Evolutionary conservation across 2,888 invertebrate genomes (phyloP).

Genomic region (Incurvaria masculella): DNA sequence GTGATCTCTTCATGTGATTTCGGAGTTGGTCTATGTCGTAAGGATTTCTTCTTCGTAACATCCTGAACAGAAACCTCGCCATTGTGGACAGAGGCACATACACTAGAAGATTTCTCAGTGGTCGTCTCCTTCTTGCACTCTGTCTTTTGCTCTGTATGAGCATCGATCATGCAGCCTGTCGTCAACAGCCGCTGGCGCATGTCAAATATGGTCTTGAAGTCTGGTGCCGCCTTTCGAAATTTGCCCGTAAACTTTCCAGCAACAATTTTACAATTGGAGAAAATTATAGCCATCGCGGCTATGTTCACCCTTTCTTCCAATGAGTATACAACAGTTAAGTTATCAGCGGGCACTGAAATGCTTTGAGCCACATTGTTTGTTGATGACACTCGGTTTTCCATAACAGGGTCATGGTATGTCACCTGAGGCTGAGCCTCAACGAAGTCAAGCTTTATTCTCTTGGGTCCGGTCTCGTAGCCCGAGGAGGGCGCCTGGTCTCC

Average conservation of each 20-base stretch:
- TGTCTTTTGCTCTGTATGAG: constrained; percentile 25
- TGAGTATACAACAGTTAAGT: constrained; percentile 38
- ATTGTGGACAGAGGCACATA: background rate
- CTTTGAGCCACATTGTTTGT: constrained; percentile 40
- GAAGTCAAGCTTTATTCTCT: constrained; percentile 23
- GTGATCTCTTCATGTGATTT: constrained; percentile 36
- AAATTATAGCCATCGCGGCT: constrained; percentile 44
- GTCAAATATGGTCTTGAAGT: constrained; percentile 46
- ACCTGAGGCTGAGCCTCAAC: constrained; percentile 24
- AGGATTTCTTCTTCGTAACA: background rate
- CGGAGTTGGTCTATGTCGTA: constrained; percentile 17
- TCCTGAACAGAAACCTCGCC: background rate
- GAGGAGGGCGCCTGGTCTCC: constrained; percentile 36
- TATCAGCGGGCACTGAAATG: constrained; percentile 31
- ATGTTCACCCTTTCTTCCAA: constrained; percentile 39
- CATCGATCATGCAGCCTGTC: constrained; percentile 44
- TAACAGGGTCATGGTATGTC: constrained; percentile 31
- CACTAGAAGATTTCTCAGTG: constrained; percentile 1
- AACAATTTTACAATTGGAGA: constrained; percentile 45
- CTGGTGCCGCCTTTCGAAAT: constrained; percentile 47
- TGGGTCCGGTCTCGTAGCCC: constrained; percentile 37
- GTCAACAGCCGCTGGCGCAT: constrained; percentile 40
- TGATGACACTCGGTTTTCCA: constrained; percentile 47
- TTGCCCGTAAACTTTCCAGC: constrained; percentile 38
- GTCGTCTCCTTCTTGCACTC: constrained; percentile 9